phyloP scores from a whole-genome alignment of 2,888 invertebrate genomes.

The Lasioglossum malachurum region DNA sequence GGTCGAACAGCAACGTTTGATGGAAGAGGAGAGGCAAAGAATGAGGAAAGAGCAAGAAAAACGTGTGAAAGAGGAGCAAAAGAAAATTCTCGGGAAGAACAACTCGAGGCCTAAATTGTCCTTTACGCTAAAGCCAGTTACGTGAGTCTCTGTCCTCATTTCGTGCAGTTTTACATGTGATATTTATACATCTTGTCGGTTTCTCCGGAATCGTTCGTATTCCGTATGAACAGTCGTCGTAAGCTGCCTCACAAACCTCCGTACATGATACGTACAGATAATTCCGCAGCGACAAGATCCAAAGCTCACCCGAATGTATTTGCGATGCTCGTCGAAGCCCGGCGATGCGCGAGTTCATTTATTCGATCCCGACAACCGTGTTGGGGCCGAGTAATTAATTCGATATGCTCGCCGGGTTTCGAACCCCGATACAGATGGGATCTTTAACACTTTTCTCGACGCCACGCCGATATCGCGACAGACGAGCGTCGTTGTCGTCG shows the following conservation, averaged over 20 bases:
- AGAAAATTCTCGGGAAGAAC: constrained; percentile 98
- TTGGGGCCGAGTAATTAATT: constrained; percentile 62
- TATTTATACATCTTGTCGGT: constrained; percentile 76
- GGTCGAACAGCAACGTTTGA: constrained; percentile 98
- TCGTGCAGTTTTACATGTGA: constrained; percentile 79
- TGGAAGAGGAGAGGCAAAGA: constrained; percentile 97
- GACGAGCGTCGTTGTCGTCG: constrained; percentile 42
- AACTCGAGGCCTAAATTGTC: constrained; percentile 98
- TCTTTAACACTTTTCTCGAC: constrained; percentile 44
- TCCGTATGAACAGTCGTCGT: constrained; percentile 57
- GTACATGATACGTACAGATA: constrained; percentile 44
- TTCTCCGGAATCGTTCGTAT: constrained; percentile 60
- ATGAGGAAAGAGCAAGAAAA: constrained; percentile 97
- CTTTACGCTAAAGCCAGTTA: constrained; percentile 93
- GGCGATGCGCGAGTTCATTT: constrained; percentile 47
- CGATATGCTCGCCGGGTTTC: constrained; percentile 53
- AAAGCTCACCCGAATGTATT: constrained; percentile 68
- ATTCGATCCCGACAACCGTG: constrained; percentile 57
- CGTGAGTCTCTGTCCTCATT: constrained; percentile 86
- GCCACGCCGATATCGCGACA: constrained; percentile 54
- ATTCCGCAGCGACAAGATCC: constrained; percentile 51
- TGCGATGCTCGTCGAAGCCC: constrained; percentile 56
- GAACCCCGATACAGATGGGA: constrained; percentile 53
- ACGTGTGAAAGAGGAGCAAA: constrained; percentile 97
- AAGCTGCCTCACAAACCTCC: constrained; percentile 39